phyloP scores from a whole-genome alignment of 23 tunicate species.

The Ciona savignyi region DNA sequence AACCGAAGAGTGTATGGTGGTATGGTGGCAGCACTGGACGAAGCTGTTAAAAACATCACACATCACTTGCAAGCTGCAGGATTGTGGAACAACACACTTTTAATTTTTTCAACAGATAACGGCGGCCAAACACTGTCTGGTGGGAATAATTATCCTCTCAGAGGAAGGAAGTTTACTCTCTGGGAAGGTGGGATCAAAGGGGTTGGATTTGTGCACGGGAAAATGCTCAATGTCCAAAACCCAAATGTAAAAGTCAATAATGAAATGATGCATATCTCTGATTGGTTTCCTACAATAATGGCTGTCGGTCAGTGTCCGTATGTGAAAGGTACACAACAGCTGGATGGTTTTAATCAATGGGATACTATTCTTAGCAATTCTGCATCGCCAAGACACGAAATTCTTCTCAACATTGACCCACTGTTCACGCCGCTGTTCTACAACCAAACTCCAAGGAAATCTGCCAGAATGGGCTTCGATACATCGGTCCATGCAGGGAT shows the following conservation, averaged over 20 bases:
- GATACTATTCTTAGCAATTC: slow-evolving; percentile 16
- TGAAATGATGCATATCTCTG: slow-evolving; percentile 32
- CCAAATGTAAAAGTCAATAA: slow-evolving; percentile 21
- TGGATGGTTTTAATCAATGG: slow-evolving; percentile 86
- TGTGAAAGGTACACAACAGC: slow-evolving; percentile 29
- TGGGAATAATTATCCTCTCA: slow-evolving; percentile 46
- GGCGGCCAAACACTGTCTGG: slow-evolving; percentile 34
- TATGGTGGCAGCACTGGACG: slow-evolving; percentile 82
- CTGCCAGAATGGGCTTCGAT: slow-evolving; percentile 35
- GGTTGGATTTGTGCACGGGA: slow-evolving; percentile 62
- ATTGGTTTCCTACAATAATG: slow-evolving; percentile 56
- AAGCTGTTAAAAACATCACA: slow-evolving; percentile 34
- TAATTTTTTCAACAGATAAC: no score
- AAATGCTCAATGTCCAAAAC: slow-evolving; percentile 33
- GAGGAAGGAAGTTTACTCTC: slow-evolving; percentile 40
- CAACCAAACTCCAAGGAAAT: background rate
- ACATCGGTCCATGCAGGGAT: slow-evolving; percentile 51
- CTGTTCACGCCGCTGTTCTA: slow-evolving; percentile 1
- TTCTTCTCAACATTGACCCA: slow-evolving; percentile 74
- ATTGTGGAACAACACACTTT: slow-evolving; percentile 39
- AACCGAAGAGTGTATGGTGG: slow-evolving; percentile 39
- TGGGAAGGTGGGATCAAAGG: slow-evolving; percentile 75
- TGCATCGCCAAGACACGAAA: slow-evolving; percentile 43
- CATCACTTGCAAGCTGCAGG: slow-evolving; percentile 20
- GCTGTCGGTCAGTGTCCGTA: slow-evolving; percentile 33